phyloP scores from a whole-genome alignment of 2,888 invertebrate species.

The Blastobasis adustella region DNA sequence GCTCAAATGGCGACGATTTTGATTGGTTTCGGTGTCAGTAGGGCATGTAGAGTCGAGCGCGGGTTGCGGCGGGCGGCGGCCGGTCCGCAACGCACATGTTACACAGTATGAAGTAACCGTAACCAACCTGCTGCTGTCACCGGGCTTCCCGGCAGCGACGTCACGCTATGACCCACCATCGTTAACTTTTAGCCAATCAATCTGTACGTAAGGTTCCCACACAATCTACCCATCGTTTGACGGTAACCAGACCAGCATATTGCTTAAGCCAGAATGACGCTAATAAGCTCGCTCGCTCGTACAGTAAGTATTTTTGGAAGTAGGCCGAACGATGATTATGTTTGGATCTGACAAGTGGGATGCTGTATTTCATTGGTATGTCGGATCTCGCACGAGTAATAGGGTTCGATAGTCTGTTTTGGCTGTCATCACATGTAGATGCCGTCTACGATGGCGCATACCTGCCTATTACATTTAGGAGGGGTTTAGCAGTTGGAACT shows the following conservation, averaged over 20 bases:
- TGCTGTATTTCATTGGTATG: slow-evolving; percentile 3
- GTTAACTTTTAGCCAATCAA: no score
- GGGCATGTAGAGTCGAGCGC: slow-evolving; percentile 46
- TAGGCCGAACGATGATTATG: slow-evolving; percentile 33
- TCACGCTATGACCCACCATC: no score
- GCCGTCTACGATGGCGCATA: no score
- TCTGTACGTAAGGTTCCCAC: slow-evolving; percentile 1
- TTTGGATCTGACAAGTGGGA: slow-evolving; percentile 25
- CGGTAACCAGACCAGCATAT: slow-evolving; percentile 25
- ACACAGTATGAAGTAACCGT: slow-evolving; percentile 41
- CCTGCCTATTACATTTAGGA: no score
- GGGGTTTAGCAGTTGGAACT: no score
- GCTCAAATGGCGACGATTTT: slow-evolving; percentile 44
- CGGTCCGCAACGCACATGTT: slow-evolving; percentile 16
- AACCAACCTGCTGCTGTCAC: slow-evolving; percentile 9
- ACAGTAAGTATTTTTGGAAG: slow-evolving; percentile 30
- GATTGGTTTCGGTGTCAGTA: slow-evolving; percentile 62
- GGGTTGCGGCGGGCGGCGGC: slow-evolving; percentile 25
- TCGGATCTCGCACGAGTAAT: background rate
- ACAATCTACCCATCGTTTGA: slow-evolving; percentile 15
- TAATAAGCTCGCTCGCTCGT: slow-evolving; percentile 19
- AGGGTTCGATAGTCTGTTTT: background rate
- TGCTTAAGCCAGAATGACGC: slow-evolving; percentile 24
- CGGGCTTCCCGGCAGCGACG: no score
- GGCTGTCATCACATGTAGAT: no score